A percentile compares a stretch with the other conserved stretches of the same genome.
phyloP scores from a whole-genome alignment of 2,888 invertebrate species.

The Andrena camellia region DNA sequence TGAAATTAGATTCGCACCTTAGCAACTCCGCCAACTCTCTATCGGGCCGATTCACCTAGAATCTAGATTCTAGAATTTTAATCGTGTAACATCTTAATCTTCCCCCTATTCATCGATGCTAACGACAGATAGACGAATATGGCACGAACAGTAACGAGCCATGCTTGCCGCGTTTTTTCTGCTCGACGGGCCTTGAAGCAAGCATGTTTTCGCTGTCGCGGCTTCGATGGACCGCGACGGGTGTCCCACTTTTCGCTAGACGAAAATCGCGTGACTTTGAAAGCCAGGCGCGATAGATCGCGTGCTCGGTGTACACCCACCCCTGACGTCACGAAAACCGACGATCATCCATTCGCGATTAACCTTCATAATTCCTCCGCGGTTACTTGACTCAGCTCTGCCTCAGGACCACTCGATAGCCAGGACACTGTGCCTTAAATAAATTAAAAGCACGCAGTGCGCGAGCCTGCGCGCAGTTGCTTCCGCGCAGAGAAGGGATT shows the following conservation, averaged over 20 bases:
- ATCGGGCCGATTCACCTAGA: too few species aligned
- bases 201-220: conserved; percentile 48
- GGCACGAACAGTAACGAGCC: not conserved
- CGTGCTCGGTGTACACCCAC: not conserved
- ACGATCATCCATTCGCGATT: not conserved
- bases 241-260: conserved; percentile 57
- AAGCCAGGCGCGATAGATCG: not conserved
- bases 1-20: too few species aligned
- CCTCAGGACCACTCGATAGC: not conserved
- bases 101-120: not conserved
- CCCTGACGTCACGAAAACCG: not conserved
- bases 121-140: not conserved
- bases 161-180: not conserved
- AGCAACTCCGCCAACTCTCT: too few species aligned
- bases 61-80: too few species aligned
- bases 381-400: not conserved
- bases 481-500: too few species aligned
- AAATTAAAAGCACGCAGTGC: too few species aligned
- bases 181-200: conserved; percentile 24
- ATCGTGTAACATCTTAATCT: not conserved
- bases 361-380: not conserved
- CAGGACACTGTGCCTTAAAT: too few species aligned
- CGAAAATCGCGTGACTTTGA: conserved; percentile 31
- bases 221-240: conserved; percentile 45
- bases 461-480: too few species aligned